A percentile compares a stretch with the other conserved stretches of the same genome.
phyloP scores from a whole-genome alignment of 1,140 invertebrate species.

The Drosophila bifasciata region DNA sequence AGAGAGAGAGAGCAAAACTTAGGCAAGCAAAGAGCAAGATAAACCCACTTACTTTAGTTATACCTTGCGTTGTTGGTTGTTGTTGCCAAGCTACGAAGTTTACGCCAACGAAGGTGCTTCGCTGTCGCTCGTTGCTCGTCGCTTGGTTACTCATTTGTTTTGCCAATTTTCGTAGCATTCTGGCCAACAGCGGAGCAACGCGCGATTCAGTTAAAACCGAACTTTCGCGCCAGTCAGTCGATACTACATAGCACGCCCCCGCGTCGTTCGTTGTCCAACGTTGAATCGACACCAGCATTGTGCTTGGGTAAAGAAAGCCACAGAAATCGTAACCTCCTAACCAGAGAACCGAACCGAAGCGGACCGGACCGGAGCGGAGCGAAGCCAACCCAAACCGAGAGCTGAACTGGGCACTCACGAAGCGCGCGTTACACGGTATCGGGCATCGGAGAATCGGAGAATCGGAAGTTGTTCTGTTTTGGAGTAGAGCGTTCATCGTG shows the following conservation, averaged over 20 bases:
- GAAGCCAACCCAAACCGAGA: conserved; percentile 22
- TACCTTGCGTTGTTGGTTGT: conserved; percentile 40
- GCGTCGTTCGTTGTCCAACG: conserved; percentile 11
- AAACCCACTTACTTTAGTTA: too few relatives aligned
- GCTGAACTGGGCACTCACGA: conserved; percentile 17
- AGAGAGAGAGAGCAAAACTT: too few relatives aligned
- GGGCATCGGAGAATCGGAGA: conserved; percentile 39
- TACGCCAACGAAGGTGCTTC: conserved; percentile 13
- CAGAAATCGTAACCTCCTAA: conserved; percentile 24
- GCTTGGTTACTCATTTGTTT: conserved; percentile 82
- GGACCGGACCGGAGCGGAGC: conserved; percentile 12
- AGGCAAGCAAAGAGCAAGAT: too few relatives aligned
- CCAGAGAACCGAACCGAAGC: conserved; percentile 28
- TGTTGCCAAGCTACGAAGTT: conserved; percentile 76
- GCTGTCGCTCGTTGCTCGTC: conserved; percentile 31
- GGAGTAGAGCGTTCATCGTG: conserved; percentile 57
- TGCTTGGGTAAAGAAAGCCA: conserved; percentile 39
- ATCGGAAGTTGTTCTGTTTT: conserved; percentile 74
- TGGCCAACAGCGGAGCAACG: conserved; percentile 21
- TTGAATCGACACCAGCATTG: conserved; percentile 4
- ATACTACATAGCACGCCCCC: conserved; percentile 35
- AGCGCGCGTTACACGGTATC: conserved; percentile 42
- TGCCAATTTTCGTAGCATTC: conserved; percentile 77
- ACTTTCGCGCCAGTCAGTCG: conserved; percentile 60
- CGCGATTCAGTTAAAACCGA: conserved; percentile 71